Percentiles rank a stretch among this genome's conserved stretches.
These are phyloP conservation scores for Procavia capensis DNA, from an alignment of 2,113 vertebrate genomes.

Conservation along the genomic window DNA sequence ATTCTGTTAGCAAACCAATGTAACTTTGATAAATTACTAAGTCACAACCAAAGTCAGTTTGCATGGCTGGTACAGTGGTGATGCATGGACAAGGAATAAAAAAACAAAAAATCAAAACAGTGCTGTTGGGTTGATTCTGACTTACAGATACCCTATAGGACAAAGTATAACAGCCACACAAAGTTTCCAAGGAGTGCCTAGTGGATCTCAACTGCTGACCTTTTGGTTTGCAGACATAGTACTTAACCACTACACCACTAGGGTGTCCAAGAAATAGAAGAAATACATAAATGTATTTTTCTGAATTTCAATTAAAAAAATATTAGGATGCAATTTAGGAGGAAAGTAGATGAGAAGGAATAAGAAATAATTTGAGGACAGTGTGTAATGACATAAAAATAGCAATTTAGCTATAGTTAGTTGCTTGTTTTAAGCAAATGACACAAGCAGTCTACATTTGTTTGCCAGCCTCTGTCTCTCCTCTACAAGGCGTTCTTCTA, in stretches of 20 bases:
- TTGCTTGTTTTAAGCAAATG: not conserved
- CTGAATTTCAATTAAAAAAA: not conserved
- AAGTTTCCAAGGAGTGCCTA: no score
- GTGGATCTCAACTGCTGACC: no score
- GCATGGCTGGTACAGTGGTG: not conserved
- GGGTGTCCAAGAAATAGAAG: not conserved
- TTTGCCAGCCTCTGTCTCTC: no score
- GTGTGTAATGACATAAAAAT: not conserved
- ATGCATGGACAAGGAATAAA: not conserved
- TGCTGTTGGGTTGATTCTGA: no score
- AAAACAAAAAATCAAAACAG: no score
- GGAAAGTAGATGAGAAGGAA: not conserved
- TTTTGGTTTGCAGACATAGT: no score
- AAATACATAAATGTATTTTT: not conserved
- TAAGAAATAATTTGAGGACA: conserved; percentile 18
- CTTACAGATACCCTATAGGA: no score
- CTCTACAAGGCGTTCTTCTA: no score
- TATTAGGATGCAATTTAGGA: not conserved
- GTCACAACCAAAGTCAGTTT: not conserved
- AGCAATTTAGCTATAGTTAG: not conserved
- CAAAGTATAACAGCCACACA: no score
- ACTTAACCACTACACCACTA: no score
- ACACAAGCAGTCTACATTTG: no score
- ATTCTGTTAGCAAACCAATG: not conserved
- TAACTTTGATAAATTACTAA: not conserved